Conservation (phyloP, 2,888 invertebrate genomes). For the Athripsodes cinereus region DNA sequence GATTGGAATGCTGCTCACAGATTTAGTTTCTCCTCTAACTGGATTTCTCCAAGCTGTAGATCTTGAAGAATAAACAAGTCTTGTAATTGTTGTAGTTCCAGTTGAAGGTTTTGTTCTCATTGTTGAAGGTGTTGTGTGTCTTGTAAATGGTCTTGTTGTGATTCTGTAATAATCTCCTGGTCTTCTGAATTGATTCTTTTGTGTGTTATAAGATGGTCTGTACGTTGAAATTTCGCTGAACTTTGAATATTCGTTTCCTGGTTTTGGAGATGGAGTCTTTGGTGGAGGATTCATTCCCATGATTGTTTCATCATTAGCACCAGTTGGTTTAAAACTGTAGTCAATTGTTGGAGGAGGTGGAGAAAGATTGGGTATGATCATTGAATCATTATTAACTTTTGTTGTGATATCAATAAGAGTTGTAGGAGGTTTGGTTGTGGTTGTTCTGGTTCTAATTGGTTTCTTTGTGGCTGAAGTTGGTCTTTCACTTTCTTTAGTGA, state of each 20-base stretch:
- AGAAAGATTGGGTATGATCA: slow-evolving; percentile 46
- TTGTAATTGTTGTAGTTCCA: slow-evolving; percentile 20
- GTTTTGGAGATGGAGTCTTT: slow-evolving; percentile 35
- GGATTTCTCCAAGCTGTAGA: slow-evolving; percentile 23
- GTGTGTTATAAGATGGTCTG: slow-evolving; percentile 40
- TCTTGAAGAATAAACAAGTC: slow-evolving; percentile 24
- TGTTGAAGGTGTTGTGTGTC: slow-evolving; percentile 23
- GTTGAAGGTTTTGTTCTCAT: slow-evolving; percentile 22
- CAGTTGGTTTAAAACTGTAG: slow-evolving; percentile 41
- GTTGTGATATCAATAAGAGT: slow-evolving; percentile 34
- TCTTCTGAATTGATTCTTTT: slow-evolving; percentile 37
- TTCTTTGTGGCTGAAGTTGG: slow-evolving; percentile 50
- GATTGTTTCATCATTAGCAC: slow-evolving; percentile 46
- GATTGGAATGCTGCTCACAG: slow-evolving; percentile 4
- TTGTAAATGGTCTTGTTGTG: slow-evolving; percentile 24
- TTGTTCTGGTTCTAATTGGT: slow-evolving; percentile 39
- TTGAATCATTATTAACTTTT: slow-evolving; percentile 37
- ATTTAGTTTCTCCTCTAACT: slow-evolving; percentile 18
- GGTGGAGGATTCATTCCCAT: slow-evolving; percentile 54
- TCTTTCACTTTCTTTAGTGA: slow-evolving; percentile 35
- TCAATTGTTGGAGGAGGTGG: slow-evolving; percentile 47
- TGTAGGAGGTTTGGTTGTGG: slow-evolving; percentile 36
- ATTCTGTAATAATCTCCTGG: slow-evolving; percentile 31
- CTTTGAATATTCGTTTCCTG: slow-evolving; percentile 20
- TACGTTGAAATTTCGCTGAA: slow-evolving; percentile 42